phyloP scores from a whole-genome alignment of 1,140 invertebrate genomes.

The Panonychus citri region DNA sequence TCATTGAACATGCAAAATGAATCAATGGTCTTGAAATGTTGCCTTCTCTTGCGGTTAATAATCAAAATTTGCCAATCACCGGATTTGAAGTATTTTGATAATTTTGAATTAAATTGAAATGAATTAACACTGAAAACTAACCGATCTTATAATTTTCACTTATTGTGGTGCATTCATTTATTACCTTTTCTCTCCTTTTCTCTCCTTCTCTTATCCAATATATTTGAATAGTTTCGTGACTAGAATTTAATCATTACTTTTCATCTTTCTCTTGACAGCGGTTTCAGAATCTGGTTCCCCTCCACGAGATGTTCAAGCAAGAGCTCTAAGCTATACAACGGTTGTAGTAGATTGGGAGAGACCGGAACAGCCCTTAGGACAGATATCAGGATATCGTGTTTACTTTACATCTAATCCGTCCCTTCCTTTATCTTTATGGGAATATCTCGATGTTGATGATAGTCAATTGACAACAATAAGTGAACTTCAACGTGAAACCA shows the following conservation, averaged over 20 bases:
- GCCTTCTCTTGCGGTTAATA: too few species aligned
- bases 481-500: constrained; percentile 58
- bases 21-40: too few species aligned
- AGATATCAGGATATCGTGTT: constrained; percentile 91
- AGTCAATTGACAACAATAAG: constrained; percentile 77
- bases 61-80: too few species aligned
- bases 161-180: too few species aligned
- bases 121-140: too few species aligned
- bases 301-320: constrained; percentile 70
- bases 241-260: not conserved
- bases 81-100: too few species aligned
- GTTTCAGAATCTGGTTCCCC: constrained; percentile 69
- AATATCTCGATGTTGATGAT: constrained; percentile 72
- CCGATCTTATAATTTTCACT: too few species aligned
- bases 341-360: constrained; percentile 93
- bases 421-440: constrained; percentile 64
- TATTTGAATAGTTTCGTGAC: too few species aligned
- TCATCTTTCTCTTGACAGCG: too few species aligned
- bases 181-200: not conserved
- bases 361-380: constrained; percentile 84
- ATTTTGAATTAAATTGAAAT: too few species aligned
- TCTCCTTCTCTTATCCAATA: not conserved
- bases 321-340: constrained; percentile 74
- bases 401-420: constrained; percentile 77
- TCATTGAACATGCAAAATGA: too few species aligned